Evolutionary conservation across 2,797 vertebrate species (phyloP).

Genomic region (Numenius phaeopus): DNA sequence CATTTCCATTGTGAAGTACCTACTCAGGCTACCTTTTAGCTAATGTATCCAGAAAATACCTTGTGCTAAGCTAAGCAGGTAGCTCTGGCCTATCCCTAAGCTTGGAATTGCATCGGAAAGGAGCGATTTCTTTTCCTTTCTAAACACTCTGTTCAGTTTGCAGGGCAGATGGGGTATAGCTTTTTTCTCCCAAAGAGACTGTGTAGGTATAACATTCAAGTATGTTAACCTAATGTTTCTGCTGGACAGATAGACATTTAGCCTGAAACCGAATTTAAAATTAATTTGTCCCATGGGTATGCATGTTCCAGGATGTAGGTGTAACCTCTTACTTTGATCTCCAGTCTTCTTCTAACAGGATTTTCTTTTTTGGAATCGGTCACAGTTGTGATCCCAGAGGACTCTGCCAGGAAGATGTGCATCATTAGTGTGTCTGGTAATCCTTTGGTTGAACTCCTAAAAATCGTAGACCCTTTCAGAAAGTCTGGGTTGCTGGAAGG

Average conservation of each 20-base stretch:
- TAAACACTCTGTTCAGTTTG: not conserved
- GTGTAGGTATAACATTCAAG: not conserved
- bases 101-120: not conserved
- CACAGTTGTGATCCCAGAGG: not conserved
- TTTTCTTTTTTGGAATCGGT: not conserved
- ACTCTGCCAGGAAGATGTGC: not conserved
- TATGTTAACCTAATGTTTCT: not conserved
- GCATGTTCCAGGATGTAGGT: slow-evolving; percentile 11
- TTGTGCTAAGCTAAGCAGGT: not conserved
- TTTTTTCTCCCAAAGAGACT: not conserved
- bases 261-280: not conserved
- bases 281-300: not conserved
- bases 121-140: not conserved
- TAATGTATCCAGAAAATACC: not conserved
- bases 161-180: not conserved
- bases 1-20: not conserved
- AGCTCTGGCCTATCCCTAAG: not conserved
- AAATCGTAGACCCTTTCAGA: not conserved
- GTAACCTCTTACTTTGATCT: slow-evolving; percentile 42
- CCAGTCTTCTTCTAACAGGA: not conserved
- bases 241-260: fast-evolving
- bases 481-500: not conserved
- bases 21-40: not conserved
- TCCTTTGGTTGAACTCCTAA: not conserved
- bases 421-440: not conserved